Percentiles rank a stretch among this genome's conserved stretches.
These are phyloP conservation scores for Promerops cafer DNA, from an alignment of 2,113 vertebrate genomes.

Conservation along the genomic window DNA sequence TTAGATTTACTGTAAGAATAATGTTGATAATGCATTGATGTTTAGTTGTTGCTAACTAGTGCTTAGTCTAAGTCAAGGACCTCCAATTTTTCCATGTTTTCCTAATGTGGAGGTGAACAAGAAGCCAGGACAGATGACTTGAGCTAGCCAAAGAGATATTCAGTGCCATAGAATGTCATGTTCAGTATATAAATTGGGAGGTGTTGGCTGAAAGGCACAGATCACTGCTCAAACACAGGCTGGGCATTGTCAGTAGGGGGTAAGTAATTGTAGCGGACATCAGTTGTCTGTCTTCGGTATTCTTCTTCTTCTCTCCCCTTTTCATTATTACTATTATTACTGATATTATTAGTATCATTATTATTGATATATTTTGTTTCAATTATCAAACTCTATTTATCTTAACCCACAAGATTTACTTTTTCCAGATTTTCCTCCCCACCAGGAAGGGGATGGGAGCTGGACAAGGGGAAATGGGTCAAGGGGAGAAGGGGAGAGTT, in stretches of 20 bases:
- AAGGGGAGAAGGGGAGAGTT: neutral
- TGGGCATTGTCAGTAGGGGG: accelerated
- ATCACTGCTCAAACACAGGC: neutral
- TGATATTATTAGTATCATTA: neutral
- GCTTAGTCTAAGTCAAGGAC: neutral
- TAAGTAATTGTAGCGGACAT: neutral
- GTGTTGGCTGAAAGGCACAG: neutral
- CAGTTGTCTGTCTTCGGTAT: neutral
- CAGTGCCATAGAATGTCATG: neutral
- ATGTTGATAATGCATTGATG: neutral
- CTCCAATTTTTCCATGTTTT: neutral
- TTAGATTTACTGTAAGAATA: neutral
- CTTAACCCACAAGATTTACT: neutral
- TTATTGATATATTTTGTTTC: neutral
- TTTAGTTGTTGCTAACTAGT: neutral
- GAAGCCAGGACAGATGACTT: neutral
- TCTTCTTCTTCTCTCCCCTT: neutral
- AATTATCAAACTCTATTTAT: neutral
- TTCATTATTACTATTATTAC: neutral
- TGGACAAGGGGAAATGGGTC: too few relatives aligned
- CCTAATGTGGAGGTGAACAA: neutral
- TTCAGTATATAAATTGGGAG: neutral
- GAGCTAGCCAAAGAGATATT: neutral
- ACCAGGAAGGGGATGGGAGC: too few relatives aligned
- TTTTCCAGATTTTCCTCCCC: neutral